These are phyloP conservation scores for Pseudochirops cupreus DNA, from an alignment of 2,797 vertebrate genomes.

Conservation along the genomic window DNA sequence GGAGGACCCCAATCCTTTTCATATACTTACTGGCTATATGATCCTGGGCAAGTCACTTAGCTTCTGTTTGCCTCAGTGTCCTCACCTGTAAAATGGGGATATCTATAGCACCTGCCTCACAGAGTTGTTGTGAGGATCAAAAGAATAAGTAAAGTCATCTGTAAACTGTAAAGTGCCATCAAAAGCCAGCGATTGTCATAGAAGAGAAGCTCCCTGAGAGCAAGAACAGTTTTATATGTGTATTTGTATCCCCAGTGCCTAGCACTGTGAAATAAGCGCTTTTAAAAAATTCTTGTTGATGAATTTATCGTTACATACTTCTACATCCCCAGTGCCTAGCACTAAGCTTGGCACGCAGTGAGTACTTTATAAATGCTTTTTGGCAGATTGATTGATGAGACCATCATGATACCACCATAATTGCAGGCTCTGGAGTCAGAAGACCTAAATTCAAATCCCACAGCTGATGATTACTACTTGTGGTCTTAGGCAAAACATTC, in stretches of 20 bases:
- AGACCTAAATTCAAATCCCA: background rate
- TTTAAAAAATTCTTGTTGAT: background rate
- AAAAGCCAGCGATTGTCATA: background rate
- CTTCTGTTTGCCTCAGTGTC: background rate
- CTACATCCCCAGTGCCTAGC: background rate
- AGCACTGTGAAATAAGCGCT: background rate
- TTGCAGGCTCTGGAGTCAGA: background rate
- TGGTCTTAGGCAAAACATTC: background rate
- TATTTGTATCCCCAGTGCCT: background rate
- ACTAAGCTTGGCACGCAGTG: background rate
- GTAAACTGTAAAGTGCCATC: background rate
- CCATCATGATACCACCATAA: background rate
- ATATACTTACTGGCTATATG: background rate
- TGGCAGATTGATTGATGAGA: background rate
- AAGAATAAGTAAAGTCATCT: background rate
- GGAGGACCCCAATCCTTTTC: background rate
- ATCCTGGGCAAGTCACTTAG: background rate
- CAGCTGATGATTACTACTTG: background rate
- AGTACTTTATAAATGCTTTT: background rate
- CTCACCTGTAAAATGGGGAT: background rate
- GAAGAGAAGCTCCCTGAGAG: background rate
- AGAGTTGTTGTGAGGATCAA: background rate
- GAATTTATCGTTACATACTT: background rate
- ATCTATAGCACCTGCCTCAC: background rate
- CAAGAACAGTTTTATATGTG: background rate